Evolutionary conservation across 2,888 invertebrate genomes (phyloP).

Genomic region (Carabus problematicus): DNA sequence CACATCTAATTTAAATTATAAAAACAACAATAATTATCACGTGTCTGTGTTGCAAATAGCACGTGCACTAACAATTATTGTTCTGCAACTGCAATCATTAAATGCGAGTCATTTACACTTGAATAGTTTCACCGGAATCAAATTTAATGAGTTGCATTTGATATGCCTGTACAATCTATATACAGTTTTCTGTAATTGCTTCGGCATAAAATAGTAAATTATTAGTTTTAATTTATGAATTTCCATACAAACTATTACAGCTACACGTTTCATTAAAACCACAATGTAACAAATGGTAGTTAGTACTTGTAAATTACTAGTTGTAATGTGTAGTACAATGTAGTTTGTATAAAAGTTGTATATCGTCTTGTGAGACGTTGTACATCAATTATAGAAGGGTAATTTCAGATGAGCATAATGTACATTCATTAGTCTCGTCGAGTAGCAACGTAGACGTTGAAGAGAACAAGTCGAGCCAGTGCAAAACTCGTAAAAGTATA

Average conservation of each 20-base stretch:
- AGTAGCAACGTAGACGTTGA: conserved; percentile 3
- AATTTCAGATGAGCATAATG: not conserved
- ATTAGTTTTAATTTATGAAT: no score
- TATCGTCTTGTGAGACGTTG: no score
- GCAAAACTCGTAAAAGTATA: conserved; percentile 18
- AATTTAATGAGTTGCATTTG: no score
- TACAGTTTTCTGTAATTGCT: no score
- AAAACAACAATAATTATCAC: no score
- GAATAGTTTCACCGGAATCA: not conserved
- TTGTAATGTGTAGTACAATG: not conserved
- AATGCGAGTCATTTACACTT: conserved; percentile 1
- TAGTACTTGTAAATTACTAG: no score
- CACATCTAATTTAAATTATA: not conserved
- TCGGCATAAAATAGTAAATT: no score
- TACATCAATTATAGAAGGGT: no score
- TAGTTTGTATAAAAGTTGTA: not conserved
- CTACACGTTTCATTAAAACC: not conserved
- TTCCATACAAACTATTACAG: not conserved
- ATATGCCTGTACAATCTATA: no score
- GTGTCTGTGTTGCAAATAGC: not conserved
- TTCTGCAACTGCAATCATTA: not conserved
- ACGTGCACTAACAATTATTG: not conserved
- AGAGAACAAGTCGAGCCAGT: not conserved
- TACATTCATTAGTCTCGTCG: conserved; percentile 18
- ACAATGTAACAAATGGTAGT: not conserved